phyloP scores from a whole-genome alignment of 2,113 vertebrate species.

The Dunckerocampus dactyliophorus region DNA sequence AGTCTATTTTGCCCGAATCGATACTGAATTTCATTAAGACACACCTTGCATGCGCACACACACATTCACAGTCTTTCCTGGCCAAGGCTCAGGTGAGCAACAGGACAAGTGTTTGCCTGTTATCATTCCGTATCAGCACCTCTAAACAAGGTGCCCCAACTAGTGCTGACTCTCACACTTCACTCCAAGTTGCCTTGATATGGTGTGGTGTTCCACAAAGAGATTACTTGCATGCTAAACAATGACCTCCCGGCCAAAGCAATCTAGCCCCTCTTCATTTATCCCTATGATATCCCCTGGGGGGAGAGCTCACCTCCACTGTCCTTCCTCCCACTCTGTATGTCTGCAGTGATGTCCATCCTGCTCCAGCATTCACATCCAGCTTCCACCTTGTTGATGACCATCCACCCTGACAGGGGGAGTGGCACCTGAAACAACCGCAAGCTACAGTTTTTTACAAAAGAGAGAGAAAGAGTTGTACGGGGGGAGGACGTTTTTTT shows the following conservation, averaged over 20 bases:
- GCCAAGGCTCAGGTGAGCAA: conserved; percentile 41
- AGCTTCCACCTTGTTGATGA: conserved; percentile 24
- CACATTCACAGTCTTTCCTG: conserved; percentile 17
- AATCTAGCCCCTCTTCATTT: conserved; percentile 52
- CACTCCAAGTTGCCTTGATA: conserved; percentile 41
- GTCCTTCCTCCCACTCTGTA: conserved; percentile 55
- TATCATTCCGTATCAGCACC: conserved; percentile 49
- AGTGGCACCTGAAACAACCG: conserved; percentile 15
- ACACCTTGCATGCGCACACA: conserved; percentile 21
- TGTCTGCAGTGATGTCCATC: conserved; percentile 50
- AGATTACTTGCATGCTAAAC: conserved; percentile 62
- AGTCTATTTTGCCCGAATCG: conserved; percentile 77
- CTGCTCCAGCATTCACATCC: conserved; percentile 52
- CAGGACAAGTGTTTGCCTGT: conserved; percentile 16
- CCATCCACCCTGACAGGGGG: conserved; percentile 35
- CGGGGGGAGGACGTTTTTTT: too few relatives aligned
- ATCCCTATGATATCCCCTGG: conserved; percentile 50
- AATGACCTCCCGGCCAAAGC: conserved; percentile 59
- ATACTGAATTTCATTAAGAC: conserved; percentile 77
- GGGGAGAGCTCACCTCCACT: conserved; percentile 61
- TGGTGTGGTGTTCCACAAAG: conserved; percentile 41
- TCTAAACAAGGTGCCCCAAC: conserved; percentile 50
- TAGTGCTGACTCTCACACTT: conserved; percentile 51
- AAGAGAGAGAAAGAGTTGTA: conserved; percentile 22
- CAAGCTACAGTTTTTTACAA: neutral